Evolutionary conservation across 2,113 vertebrate species (phyloP).

Genomic region (Prunella fulvescens): DNA sequence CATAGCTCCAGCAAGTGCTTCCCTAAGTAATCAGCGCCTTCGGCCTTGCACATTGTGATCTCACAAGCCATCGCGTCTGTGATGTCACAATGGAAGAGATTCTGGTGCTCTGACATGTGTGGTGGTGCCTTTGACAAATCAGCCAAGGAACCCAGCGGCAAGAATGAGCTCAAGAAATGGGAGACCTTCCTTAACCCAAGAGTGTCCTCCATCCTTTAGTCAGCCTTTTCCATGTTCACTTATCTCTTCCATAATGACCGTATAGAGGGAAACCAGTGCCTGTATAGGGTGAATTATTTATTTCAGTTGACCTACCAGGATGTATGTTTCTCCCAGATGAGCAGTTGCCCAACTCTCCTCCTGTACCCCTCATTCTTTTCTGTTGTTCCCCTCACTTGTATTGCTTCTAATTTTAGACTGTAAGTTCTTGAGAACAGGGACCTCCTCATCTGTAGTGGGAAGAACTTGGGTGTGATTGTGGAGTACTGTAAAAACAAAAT

Average conservation of each 20-base stretch:
- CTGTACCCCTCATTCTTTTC: not conserved
- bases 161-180: slow-evolving; percentile 25
- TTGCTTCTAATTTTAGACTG: slow-evolving; percentile 21
- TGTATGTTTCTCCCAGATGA: not conserved
- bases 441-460: not conserved
- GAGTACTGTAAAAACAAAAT: not conserved
- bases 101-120: slow-evolving; percentile 35
- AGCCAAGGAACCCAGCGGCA: not conserved
- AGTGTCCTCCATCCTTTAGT: not conserved
- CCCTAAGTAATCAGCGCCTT: not conserved
- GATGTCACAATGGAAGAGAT: slow-evolving; percentile 47
- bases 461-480: not conserved
- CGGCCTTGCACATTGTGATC: slow-evolving; percentile 31
- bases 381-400: not conserved
- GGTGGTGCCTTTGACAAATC: slow-evolving; percentile 13
- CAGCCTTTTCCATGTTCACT: not conserved
- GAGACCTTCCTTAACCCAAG: not conserved
- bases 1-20: not conserved
- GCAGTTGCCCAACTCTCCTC: not conserved
- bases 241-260: not conserved
- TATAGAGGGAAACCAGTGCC: not conserved
- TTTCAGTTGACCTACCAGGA: not conserved
- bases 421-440: slow-evolving; percentile 53
- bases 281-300: not conserved
- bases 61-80: slow-evolving; percentile 33